phyloP scores from a whole-genome alignment of 2,113 vertebrate genomes.

The Hippocampus guttulatus region DNA sequence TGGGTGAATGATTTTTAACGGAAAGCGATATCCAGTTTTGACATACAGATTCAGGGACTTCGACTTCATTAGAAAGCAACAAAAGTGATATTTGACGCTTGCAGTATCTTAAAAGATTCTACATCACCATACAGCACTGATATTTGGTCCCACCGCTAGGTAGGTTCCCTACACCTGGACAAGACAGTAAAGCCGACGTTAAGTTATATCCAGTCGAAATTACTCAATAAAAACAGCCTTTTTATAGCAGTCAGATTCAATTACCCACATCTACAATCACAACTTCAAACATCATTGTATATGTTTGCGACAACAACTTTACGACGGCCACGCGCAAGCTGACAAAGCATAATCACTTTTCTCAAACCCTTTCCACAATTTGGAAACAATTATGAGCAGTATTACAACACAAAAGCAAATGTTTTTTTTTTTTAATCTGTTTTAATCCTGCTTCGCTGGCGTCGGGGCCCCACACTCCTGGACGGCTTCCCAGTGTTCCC shows the following conservation, averaged over 20 bases:
- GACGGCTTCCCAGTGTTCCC: slow-evolving; percentile 69
- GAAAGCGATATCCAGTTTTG: no score
- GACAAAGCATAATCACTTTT: slow-evolving; percentile 32
- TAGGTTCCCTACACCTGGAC: no score
- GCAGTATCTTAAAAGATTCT: no score
- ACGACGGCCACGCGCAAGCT: slow-evolving; percentile 18
- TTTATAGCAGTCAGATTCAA: slow-evolving; percentile 45
- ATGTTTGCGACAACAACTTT: not conserved
- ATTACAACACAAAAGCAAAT: slow-evolving; percentile 56
- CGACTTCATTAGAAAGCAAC: no score
- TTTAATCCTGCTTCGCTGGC: slow-evolving; percentile 62
- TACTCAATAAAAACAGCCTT: slow-evolving; percentile 40
- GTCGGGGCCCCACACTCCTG: slow-evolving; percentile 69
- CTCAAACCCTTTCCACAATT: slow-evolving; percentile 26
- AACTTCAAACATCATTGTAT: slow-evolving; percentile 8
- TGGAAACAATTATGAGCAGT: slow-evolving; percentile 40
- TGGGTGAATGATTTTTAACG: no score
- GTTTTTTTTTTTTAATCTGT: slow-evolving; percentile 72
- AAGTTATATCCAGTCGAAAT: slow-evolving; percentile 17
- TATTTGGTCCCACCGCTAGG: no score
- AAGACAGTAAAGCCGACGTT: no score
- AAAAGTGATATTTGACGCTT: no score
- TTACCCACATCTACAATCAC: slow-evolving; percentile 28
- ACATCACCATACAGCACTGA: no score
- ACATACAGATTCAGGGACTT: no score